phyloP scores from a whole-genome alignment of 2,797 vertebrate genomes.

The Psittacula derbiana region DNA sequence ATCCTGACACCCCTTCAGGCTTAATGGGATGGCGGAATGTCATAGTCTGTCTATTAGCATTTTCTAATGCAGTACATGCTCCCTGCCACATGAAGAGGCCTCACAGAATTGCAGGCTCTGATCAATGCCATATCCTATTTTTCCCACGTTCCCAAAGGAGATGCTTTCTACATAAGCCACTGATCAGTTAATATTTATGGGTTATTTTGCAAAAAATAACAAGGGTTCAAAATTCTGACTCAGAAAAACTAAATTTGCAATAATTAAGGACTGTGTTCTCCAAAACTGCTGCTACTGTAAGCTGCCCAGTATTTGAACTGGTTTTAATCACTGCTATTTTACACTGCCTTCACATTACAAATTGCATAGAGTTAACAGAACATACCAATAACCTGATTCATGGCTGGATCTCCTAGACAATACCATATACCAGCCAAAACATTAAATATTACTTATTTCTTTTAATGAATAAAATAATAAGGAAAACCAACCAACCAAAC shows the following conservation, averaged over 20 bases:
- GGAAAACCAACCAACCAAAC: too few relatives aligned
- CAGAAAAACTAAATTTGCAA: background rate
- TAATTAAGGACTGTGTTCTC: background rate
- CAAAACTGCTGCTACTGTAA: background rate
- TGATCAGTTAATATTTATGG: background rate
- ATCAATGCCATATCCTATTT: background rate
- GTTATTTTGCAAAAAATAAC: background rate
- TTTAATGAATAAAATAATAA: background rate
- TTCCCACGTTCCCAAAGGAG: background rate
- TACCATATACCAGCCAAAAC: background rate
- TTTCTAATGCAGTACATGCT: background rate
- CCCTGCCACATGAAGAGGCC: background rate
- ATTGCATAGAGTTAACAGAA: background rate
- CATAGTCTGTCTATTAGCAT: background rate
- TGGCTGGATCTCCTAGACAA: background rate
- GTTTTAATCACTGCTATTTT: background rate
- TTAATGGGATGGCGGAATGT: background rate
- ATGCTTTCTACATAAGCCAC: fast-evolving
- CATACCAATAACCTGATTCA: background rate
- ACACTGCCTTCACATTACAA: background rate
- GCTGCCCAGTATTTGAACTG: fast-evolving
- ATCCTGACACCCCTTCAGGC: background rate
- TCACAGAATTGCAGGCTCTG: background rate
- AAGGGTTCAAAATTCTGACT: background rate
- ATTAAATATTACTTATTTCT: background rate